Evolutionary conservation across 2,113 vertebrate genomes (phyloP).

Genomic region (Nettapus auritus): DNA sequence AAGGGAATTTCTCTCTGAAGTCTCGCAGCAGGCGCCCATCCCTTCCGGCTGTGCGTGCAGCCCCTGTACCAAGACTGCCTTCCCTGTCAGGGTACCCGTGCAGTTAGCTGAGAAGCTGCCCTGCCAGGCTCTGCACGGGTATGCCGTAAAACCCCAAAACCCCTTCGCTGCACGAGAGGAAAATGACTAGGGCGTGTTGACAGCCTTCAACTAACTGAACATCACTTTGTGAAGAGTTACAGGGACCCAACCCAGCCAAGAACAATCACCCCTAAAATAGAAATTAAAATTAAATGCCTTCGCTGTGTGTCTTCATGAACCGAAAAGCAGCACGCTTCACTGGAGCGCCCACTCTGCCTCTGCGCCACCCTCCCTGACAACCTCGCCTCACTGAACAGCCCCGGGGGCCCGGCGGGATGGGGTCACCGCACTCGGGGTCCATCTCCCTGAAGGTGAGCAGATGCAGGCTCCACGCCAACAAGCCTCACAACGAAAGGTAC

Average conservation of each 20-base stretch:
- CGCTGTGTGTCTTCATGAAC: neutral
- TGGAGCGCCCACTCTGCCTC: neutral
- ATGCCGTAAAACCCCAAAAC: neutral
- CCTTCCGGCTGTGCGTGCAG: neutral
- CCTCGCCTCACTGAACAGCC: neutral
- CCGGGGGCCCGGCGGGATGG: neutral
- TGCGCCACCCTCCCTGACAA: neutral
- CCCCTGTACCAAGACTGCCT: neutral
- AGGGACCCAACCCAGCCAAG: neutral
- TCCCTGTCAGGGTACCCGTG: neutral
- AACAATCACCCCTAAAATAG: slow-evolving; percentile 31
- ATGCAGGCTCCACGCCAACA: neutral
- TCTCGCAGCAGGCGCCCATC: neutral
- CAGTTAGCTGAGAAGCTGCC: neutral
- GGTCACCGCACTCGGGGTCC: neutral
- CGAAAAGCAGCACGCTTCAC: neutral
- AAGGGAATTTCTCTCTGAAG: neutral
- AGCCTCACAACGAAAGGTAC: neutral
- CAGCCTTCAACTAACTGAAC: slow-evolving; percentile 9
- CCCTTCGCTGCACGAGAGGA: neutral
- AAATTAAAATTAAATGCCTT: slow-evolving; percentile 13
- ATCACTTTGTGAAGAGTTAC: neutral
- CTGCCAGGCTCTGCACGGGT: neutral
- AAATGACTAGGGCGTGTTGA: slow-evolving; percentile 6
- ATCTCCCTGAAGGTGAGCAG: neutral